These are phyloP conservation scores for Microtus oregoni DNA, from an alignment of 2,113 vertebrate genomes.

Conservation along the genomic window DNA sequence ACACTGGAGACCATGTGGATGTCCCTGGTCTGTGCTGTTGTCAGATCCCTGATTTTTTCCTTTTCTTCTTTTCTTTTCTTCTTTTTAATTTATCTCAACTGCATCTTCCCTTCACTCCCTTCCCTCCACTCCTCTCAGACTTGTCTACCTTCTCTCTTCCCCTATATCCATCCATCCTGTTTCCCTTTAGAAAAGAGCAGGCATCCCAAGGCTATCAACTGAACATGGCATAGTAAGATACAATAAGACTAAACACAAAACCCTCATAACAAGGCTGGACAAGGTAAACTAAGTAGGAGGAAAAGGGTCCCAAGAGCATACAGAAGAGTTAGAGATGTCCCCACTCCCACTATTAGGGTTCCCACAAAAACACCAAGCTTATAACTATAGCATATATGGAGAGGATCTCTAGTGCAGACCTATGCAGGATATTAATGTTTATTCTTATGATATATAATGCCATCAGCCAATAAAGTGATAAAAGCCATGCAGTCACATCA, in stretches of 20 bases:
- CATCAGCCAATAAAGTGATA: conserved; percentile 37
- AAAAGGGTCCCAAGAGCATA: neutral
- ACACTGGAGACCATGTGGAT: neutral
- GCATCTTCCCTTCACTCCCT: neutral
- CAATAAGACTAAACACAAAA: neutral
- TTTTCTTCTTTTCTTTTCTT: neutral
- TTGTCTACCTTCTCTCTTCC: no score
- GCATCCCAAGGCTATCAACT: neutral
- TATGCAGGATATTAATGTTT: neutral
- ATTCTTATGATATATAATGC: neutral
- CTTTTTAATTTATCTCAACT: neutral
- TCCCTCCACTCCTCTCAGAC: neutral
- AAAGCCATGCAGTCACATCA: conserved; percentile 47
- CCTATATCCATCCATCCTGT: neutral
- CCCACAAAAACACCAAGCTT: neutral
- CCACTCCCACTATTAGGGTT: neutral
- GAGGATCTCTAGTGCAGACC: neutral
- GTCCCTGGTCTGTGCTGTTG: neutral
- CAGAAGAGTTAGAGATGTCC: neutral
- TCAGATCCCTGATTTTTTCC: neutral
- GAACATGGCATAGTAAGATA: neutral
- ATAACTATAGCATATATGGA: neutral
- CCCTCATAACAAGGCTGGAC: neutral
- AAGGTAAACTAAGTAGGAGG: neutral
- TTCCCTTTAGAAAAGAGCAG: neutral